Evolutionary conservation across 2,888 invertebrate species (phyloP).

Genomic region (Lumbricus terrestris): DNA sequence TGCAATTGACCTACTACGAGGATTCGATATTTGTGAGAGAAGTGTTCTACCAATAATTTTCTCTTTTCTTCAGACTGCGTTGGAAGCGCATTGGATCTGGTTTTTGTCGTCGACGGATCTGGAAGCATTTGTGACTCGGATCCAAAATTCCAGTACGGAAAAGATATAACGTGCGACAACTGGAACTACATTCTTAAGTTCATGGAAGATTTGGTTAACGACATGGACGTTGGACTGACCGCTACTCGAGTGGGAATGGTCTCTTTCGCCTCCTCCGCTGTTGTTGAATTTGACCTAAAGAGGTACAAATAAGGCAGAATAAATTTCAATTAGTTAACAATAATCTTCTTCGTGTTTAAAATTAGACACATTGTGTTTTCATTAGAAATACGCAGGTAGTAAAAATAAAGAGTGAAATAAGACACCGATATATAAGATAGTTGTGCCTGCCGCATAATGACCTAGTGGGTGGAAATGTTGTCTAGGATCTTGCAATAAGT

Average conservation of each 20-base stretch:
- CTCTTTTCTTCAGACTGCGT: neutral
- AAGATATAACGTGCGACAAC: constrained; percentile 25
- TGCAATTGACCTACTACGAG: neutral
- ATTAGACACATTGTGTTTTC: neutral
- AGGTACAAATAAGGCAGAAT: neutral
- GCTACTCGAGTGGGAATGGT: constrained; percentile 8
- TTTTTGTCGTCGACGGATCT: constrained; percentile 23
- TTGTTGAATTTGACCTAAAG: neutral
- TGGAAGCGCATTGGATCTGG: constrained; percentile 15
- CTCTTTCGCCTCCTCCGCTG: neutral
- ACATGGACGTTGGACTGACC: constrained; percentile 7
- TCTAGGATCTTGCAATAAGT: neutral
- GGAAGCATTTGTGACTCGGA: constrained; percentile 27
- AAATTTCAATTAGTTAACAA: neutral
- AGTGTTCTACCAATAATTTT: no score
- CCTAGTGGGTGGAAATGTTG: neutral
- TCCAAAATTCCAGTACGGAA: constrained; percentile 15
- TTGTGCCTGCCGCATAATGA: neutral
- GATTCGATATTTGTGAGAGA: no score
- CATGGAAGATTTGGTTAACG: constrained; percentile 10
- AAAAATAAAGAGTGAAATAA: no score
- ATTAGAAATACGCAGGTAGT: neutral
- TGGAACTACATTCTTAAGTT: constrained; percentile 15
- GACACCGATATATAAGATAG: no score
- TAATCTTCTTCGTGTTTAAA: neutral